Evolutionary conservation across 2,888 invertebrate genomes (phyloP).

Genomic region (Stictocephala bisonia): DNA sequence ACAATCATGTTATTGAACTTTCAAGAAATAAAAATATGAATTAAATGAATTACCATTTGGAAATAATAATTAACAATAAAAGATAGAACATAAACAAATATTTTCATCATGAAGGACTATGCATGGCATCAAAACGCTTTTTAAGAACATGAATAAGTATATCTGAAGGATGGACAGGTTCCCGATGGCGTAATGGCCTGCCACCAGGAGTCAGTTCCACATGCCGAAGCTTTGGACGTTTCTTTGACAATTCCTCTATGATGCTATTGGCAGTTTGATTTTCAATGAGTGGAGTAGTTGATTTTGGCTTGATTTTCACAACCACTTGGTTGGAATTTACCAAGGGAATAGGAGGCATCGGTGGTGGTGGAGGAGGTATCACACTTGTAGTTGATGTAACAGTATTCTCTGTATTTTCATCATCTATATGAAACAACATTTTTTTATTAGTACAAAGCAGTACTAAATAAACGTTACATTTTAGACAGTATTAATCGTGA

Average conservation of each 20-base stretch:
- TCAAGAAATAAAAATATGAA: background rate
- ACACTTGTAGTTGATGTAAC: too few species aligned
- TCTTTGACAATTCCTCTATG: slow-evolving; percentile 16
- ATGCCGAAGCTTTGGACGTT: slow-evolving; percentile 23
- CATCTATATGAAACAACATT: too few species aligned
- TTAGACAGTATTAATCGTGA: too few species aligned
- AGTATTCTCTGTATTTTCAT: too few species aligned
- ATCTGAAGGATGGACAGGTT: background rate
- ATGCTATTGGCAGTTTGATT: too few species aligned
- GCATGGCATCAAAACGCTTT: slow-evolving; percentile 25
- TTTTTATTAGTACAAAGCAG: too few species aligned
- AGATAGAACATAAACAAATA: too few species aligned
- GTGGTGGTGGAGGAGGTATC: slow-evolving; percentile 27
- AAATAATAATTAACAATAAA: too few species aligned
- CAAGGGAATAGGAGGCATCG: background rate
- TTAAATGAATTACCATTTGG: too few species aligned
- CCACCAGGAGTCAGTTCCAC: slow-evolving; percentile 14
- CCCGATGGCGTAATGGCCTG: background rate
- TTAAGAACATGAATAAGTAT: background rate
- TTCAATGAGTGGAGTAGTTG: too few species aligned
- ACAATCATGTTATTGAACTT: slow-evolving; percentile 14
- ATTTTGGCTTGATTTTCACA: slow-evolving; percentile 9
- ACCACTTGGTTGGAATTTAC: background rate
- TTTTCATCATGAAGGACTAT: too few species aligned
- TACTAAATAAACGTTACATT: too few species aligned